phyloP scores from a whole-genome alignment of 2,888 invertebrate species.

The Eupeodes latifasciatus region DNA sequence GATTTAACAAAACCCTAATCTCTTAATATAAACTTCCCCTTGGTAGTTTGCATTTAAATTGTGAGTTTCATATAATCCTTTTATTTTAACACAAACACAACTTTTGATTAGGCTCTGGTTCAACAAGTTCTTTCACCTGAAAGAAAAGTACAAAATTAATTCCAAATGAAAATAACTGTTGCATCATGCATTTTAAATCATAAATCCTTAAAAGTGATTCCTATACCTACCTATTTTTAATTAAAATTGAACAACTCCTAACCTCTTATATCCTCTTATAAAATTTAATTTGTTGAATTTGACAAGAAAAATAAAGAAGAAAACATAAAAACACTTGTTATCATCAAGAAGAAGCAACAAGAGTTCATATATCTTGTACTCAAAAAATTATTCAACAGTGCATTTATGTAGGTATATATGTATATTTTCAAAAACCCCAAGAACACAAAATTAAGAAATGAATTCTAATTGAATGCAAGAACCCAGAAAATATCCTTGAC shows the following conservation, averaged over 20 bases:
- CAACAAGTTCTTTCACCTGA: no score
- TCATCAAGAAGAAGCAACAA: conserved; percentile 18
- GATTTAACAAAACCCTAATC: no score
- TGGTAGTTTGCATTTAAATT: no score
- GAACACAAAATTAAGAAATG: conserved; percentile 42
- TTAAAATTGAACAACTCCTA: neutral
- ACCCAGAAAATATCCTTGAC: conserved; percentile 29
- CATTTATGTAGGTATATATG: neutral
- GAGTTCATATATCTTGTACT: neutral
- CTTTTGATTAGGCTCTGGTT: no score
- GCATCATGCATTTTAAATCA: no score
- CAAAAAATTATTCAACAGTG: conserved; percentile 30
- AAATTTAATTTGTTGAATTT: conserved; percentile 1
- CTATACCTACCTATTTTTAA: neutral
- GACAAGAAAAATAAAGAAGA: neutral
- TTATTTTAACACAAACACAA: no score
- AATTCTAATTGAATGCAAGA: conserved; percentile 58
- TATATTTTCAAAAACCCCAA: neutral
- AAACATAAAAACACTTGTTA: neutral
- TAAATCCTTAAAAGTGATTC: neutral
- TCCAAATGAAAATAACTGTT: no score
- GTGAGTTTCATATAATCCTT: no score
- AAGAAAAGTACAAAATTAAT: no score
- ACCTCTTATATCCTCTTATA: neutral
- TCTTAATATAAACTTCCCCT: no score